Base-by-base conservation (phyloP, 2,888 invertebrate species). In the Andrena bicolor region DNA sequence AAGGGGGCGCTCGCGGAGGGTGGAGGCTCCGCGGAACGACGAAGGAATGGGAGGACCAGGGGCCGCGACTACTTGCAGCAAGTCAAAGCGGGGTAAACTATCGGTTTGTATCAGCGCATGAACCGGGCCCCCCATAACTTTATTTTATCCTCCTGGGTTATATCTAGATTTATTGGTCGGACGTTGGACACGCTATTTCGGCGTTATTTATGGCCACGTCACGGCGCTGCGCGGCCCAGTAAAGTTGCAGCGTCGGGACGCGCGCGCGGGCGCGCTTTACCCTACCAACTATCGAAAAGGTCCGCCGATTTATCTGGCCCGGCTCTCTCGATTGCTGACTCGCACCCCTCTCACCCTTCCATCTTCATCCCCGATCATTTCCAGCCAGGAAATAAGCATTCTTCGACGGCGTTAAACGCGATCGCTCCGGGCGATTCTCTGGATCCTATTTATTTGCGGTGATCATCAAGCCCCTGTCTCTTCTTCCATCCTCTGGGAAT, bases 141-240 rank as follows among this genome's bases (percentile, higher is more conserved):
- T 90, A 89, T 90, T 91, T 91, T 89, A 91, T 90, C 90, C 90
- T 85, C 84, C 84, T 74, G 87, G 87, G 86, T 88, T 89, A 86
- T 88, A 89, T 90, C 89, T 84, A 85, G 89, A 91, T 91, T 91
- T 91, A 91, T 91, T 86, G 91, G 87, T 78, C 87, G 86, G 85
- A 86, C 90, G 86, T 87, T 88, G 89, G 87, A 89, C 90, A 90
- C 85, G 90, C 88, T 89, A 90, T 90, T 90, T 89, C 89, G 83
- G 79, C 82, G 83, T 91, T 90, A 90, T 91, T 91, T 90, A 90
- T 89, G 84, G 68, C 79, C 83, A 66, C 83, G 90, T 89, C 88
- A 89, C 77, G 89, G 75, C 73, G 76, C 72, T 60, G 69, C 80
- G 68, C 77, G 69, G 79, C 82, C 79, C 74, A 64, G 85, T 82